phyloP scores from a whole-genome alignment of 1,140 invertebrate genomes.

The Drosophila ogumai region DNA sequence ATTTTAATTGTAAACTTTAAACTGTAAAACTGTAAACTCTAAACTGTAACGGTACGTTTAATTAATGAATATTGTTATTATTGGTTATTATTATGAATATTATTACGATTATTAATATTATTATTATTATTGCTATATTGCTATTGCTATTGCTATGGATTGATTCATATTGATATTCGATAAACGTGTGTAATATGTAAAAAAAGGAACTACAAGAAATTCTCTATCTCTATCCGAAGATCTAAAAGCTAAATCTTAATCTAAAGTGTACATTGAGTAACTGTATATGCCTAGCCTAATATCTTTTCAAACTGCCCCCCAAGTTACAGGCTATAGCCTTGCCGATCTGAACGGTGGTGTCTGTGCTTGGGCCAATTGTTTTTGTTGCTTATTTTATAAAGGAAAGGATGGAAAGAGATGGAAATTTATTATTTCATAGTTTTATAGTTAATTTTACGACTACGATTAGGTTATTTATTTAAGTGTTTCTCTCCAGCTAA shows the following conservation, averaged over 20 bases:
- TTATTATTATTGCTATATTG: slow-evolving; percentile 40
- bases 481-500: slow-evolving; percentile 66
- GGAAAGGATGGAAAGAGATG: slow-evolving; percentile 35
- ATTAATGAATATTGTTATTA: slow-evolving; percentile 77
- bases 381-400: slow-evolving; percentile 83
- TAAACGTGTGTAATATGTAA: slow-evolving; percentile 48
- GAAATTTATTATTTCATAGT: slow-evolving; percentile 74
- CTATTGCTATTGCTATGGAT: slow-evolving; percentile 49
- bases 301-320: slow-evolving; percentile 55
- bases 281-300: slow-evolving; percentile 69
- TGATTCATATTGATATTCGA: slow-evolving; percentile 77
- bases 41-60: slow-evolving; percentile 39
- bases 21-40: slow-evolving; percentile 38
- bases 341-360: slow-evolving; percentile 1
- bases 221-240: slow-evolving; percentile 53
- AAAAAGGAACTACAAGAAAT: slow-evolving; percentile 61
- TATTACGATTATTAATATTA: slow-evolving; percentile 57
- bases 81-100: slow-evolving; percentile 67
- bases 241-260: slow-evolving; percentile 22
- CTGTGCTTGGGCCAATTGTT: slow-evolving; percentile 65
- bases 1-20: slow-evolving; percentile 53
- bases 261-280: slow-evolving; percentile 26
- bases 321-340: neutral
- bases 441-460: slow-evolving; percentile 55
- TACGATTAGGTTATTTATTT: slow-evolving; percentile 75